Conservation (phyloP, 23 tunicate genomes). For the Clavelina lepadiformis region DNA sequence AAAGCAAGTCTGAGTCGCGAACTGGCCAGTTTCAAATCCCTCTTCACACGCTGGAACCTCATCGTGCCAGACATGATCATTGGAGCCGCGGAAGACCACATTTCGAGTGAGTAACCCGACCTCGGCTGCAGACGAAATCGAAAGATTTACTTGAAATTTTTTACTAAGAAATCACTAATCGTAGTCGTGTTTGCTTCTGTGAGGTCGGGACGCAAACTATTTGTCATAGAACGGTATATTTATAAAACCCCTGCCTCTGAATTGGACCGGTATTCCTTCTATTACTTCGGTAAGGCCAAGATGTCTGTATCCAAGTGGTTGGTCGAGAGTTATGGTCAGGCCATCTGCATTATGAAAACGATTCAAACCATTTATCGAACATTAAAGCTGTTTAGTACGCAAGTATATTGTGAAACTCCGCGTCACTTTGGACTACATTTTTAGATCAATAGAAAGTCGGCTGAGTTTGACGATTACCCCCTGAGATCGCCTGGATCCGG, state of each 20-base stretch:
- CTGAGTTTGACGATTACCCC: too few species aligned
- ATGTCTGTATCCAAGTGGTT: slow-evolving; percentile 62
- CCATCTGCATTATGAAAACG: too few species aligned
- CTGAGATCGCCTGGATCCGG: neutral
- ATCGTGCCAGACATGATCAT: slow-evolving; percentile 69
- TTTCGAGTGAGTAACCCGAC: slow-evolving; percentile 90
- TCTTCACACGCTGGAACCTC: slow-evolving; percentile 56
- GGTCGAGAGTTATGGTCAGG: slow-evolving; percentile 38
- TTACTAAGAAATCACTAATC: too few species aligned
- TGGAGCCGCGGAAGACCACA: slow-evolving; percentile 84
- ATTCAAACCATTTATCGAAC: too few species aligned
- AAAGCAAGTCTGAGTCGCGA: slow-evolving; percentile 90
- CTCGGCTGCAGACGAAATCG: slow-evolving; percentile 55
- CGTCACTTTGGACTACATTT: too few species aligned
- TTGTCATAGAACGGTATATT: too few species aligned
- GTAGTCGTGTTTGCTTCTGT: too few species aligned
- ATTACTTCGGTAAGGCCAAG: slow-evolving; percentile 52
- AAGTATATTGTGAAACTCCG: too few species aligned
- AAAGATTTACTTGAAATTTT: too few species aligned
- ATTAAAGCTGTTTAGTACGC: too few species aligned
- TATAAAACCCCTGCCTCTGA: slow-evolving; percentile 50
- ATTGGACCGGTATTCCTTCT: slow-evolving; percentile 34
- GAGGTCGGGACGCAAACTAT: too few species aligned
- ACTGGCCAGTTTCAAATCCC: slow-evolving; percentile 88
- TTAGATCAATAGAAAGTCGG: too few species aligned